Conservation (phyloP, 2,113 vertebrate species). For the Mystacornis crossleyi region DNA sequence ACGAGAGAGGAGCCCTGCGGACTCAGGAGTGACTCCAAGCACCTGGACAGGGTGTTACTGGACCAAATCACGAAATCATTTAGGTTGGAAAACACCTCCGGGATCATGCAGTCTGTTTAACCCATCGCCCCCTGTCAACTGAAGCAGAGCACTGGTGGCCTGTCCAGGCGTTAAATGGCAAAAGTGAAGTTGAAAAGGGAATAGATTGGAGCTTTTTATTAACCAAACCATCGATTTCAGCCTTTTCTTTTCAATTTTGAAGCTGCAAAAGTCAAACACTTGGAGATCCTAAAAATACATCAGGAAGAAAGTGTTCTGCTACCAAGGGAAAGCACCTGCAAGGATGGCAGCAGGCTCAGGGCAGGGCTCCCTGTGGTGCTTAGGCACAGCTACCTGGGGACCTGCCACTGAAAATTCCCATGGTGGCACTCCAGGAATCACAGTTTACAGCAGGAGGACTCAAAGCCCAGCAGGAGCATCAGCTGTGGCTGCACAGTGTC, state of each 20-base stretch:
- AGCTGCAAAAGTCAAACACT: not conserved
- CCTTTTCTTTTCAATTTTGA: not conserved
- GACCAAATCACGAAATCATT: not conserved
- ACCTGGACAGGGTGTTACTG: not conserved
- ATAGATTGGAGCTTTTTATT: not conserved
- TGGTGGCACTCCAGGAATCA: not conserved
- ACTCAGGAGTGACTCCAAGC: not conserved
- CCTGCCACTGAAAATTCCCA: not conserved
- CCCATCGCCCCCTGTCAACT: not conserved
- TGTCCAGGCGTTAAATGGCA: not conserved
- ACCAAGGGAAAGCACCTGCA: not conserved
- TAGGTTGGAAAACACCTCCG: not conserved
- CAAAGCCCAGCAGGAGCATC: not conserved
- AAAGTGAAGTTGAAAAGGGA: not conserved
- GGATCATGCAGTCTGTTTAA: not conserved
- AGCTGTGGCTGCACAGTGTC: not conserved
- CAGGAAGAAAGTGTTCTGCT: not conserved
- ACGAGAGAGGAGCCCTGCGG: accelerated
- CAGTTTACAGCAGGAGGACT: not conserved
- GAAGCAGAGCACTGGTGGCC: not conserved
- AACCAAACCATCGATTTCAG: not conserved
- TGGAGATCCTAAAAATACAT: not conserved
- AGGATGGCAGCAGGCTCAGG: accelerated
- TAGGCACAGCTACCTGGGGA: not conserved
- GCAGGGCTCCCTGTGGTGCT: not conserved